Evolutionary conservation across 1,140 invertebrate genomes (phyloP), one percentile per base, ranked within the genome.

Genomic region (Vanessa tameamea): DNA sequence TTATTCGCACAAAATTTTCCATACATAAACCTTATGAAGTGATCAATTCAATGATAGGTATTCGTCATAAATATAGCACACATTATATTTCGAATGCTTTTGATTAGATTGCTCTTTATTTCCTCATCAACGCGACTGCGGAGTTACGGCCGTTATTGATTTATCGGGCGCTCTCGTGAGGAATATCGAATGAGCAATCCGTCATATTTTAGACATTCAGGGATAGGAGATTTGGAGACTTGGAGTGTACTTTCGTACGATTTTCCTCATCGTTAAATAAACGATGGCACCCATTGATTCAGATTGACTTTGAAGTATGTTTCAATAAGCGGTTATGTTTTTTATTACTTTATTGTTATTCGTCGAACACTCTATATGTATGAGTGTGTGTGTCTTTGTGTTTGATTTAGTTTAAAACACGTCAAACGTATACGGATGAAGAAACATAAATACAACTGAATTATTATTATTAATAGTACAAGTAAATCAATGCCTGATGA

Each of bases 181-280:
- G 70, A 72, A 72, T 72, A 72, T 65, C 31, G 51, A 72, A 66
- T 72, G 53, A 72, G 63, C 63, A 47, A 66, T 72, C 26, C 59
- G 63, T 66, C 70, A 72, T 72, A 57, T 57, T 43, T 63, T 16
- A 47, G 64, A 72, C 51, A 71, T 71, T 69, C 48, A 26, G 61
- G 59, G 31, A 63, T 63, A 37, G 59, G 2, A 31, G 26, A 51
- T 66, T 66, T 31, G 31, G 47, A 59, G 61, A 64, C 47, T 71
- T 64, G 3, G 61, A 71, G 47, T 71, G 20, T 47, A 64, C 57
- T 71, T 70, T 64, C 50, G 15, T 14, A 14, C 61, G 47, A 64
- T 71, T 71, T 71, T 71, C 61, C 61, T 53, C 47, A 23, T 37
- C 48, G 69, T 71, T 71, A 64, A 71, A 63, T 64, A 71, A 71